Percentiles rank a stretch among this genome's conserved stretches.
Evolutionary conservation across 2,113 vertebrate species (phyloP).

Genomic region (Amazona vittata): DNA sequence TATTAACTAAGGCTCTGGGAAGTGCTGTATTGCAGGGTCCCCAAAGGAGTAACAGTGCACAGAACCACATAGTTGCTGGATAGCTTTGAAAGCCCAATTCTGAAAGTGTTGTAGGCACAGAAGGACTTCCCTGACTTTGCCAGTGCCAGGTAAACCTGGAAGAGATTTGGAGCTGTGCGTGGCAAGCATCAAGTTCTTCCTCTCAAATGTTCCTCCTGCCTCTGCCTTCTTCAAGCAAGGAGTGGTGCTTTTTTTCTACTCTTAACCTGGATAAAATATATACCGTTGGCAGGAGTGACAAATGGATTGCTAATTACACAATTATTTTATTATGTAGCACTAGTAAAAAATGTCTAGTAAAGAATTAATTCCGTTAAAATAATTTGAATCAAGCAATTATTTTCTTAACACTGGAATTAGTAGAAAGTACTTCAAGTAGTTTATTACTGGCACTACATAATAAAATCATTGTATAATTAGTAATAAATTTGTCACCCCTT

Average conservation of each 20-base stretch:
- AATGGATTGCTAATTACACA: slow-evolving; percentile 79
- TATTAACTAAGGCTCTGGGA: not conserved
- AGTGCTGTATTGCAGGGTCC: not conserved
- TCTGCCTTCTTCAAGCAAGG: not conserved
- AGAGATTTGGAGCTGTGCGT: not conserved
- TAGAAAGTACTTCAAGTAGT: slow-evolving; percentile 78
- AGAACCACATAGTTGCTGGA: not conserved
- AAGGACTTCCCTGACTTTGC: not conserved
- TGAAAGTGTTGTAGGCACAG: not conserved
- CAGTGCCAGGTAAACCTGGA: not conserved
- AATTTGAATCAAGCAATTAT: slow-evolving; percentile 85
- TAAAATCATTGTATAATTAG: slow-evolving; percentile 82
- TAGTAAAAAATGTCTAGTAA: slow-evolving; percentile 80
- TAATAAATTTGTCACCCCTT: slow-evolving; percentile 80
- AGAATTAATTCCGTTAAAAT: slow-evolving; percentile 84
- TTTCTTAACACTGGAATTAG: slow-evolving; percentile 83
- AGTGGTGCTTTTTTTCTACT: not conserved
- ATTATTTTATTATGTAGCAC: slow-evolving; percentile 82
- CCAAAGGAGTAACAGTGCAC: not conserved
- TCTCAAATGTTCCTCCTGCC: not conserved
- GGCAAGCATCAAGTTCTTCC: not conserved
- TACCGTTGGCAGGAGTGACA: slow-evolving; percentile 75
- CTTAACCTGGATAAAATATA: slow-evolving; percentile 71
- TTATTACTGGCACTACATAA: slow-evolving; percentile 77
- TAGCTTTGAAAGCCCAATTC: not conserved